Base-by-base conservation (phyloP, 2,888 invertebrate genomes). In the Pedicia rivosa region DNA sequence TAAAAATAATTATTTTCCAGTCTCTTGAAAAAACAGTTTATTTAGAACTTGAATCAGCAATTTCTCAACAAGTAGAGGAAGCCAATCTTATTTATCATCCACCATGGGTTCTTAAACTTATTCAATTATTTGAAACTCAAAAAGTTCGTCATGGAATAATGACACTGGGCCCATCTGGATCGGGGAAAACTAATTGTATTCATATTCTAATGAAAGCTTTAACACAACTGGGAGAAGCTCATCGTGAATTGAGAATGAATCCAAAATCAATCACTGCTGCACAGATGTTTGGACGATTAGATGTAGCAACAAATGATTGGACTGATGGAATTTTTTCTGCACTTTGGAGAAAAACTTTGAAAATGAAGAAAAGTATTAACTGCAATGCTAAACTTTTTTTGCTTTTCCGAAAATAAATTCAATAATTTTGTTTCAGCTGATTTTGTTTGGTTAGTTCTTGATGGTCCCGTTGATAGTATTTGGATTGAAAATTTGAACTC, bases 401-500 rank as follows among this genome's bases (percentile, higher is more conserved):
- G 42, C 36, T 36, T 36, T 9, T 7, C 30, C 8, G 10, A 19
- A 15, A 31, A 37, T 10, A 15, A 13, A 17, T 28, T 39, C 12
- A 22, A 28, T 39, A 36, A 35, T 39, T 44, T 47, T n/a, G 47
- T 71, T 72, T n/a, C n/a, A n/a, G n/a, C 70, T 3, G 94, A 94
- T 50, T 72, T 87, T 54, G 75, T 94, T 15, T 95, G 95, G 95
- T 62, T 95, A 31, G 88, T 95, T 0, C 63, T 95, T 27, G 94
- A 95, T 52, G 95, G 95, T 0, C 94, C 94, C 0, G 94, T 95
- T 0, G 95, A 95, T 55, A 88, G 91, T 48, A 91, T 94, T 47
- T 95, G 95, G 95, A 95, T 95, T 47, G 95, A 95, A 60, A 95
- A 95, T 62, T 70, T 95, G 45, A 95, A 95, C 59, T 94, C 94